Evolutionary conservation across 1,140 invertebrate species (phyloP), one percentile per base, ranked within the genome.

Genomic region (Caenorhabditis latens): DNA sequence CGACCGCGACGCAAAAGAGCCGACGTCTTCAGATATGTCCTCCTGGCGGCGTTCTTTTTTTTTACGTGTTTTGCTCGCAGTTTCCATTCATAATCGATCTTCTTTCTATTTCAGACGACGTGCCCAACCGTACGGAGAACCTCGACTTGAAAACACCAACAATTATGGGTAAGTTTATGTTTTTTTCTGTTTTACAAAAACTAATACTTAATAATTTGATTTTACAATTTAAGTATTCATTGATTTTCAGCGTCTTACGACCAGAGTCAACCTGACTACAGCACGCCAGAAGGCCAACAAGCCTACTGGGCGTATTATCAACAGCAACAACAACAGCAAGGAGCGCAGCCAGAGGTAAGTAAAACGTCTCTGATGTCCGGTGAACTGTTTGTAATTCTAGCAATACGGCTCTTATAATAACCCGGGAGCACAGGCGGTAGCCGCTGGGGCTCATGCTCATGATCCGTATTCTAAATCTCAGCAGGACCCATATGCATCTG

Each of bases 391-490:
- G 65, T 46, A 5, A 16, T 71, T 71, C 71, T 79, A 79, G 43
- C 71, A 79, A 50, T 21, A 53, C n/a, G 43, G n/a, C n/a, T 40
- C 46, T 79, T 50, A 79, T 48, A 53, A 79, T 50, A 50, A 53
- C 11, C 46, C 71, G 13, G 71, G 71, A 50, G 71, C 71, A 11
- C 46, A 79, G 46, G 71, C 71, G 8, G 71, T 79, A 13, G 71
- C 71, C n/a, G 46, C 71, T 9, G 46, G 71, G 11, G 71, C 71
- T 79, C 71, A 79, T 71, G 65, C 71, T 50, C 46, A 79, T n/a
- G 71, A 50, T 79, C 46, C 71, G n/a, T 79, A 79, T 48, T 79
- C 46, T 79, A 79, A 79, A 53, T 79, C 46, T 79, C 71, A 79
- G 71, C 71, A 79, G 71, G 71, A 79, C 24, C 71, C 43, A 53